Base-by-base conservation (phyloP, 2,113 vertebrate species). In the Eclectus roratus region DNA sequence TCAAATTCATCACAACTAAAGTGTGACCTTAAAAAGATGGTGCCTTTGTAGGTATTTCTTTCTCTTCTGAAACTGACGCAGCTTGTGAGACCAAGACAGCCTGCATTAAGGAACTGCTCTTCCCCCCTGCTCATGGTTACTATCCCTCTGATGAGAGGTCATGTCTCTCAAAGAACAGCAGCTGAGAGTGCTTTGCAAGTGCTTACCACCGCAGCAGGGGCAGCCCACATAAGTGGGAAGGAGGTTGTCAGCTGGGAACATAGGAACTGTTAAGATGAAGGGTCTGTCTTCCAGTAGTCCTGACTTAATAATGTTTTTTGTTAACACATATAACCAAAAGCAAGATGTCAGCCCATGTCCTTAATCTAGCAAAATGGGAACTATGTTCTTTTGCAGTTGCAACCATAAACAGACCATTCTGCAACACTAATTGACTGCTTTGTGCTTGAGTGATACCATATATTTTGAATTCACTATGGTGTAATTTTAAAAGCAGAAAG, bases 121-220 rank as follows among this genome's bases (percentile, higher is more conserved):
- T 4, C 24, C 39, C 7, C 31, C 55, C 33, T 3, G 7, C 63
- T 16, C 44, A 18, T 9, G 17, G 37, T 19, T 74, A 25, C 20
- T 31, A 37, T 11, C 13, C 37, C 21, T 16, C 46, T 61, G 47
- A 33, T 17, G 76, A 65, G 16, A 53, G 17, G 46, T 50, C 0
- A 0, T 16, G 37, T 37, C 7, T 50, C 28, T 49, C 70, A 25
- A 11, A 49, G 27, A 70, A 18, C 5, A 85, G 50, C 60, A 89
- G 35, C 58, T 2, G 8, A 49, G 31, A 72, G 5, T 0, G 0
- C 80, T 17, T 10, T 4, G 35, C 0, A 7, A 76, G 35, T 0
- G 0, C 33, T 43, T 28, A 15, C 10, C 28, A 44, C 29, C 1
- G 1, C 8, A 17, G 39, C 29, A 55, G 35, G 3, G 23, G 17